Evolutionary conservation across 64 coral and sea anemone genomes (phyloP).

Genomic region (Dendrophyllia cribrosa): DNA sequence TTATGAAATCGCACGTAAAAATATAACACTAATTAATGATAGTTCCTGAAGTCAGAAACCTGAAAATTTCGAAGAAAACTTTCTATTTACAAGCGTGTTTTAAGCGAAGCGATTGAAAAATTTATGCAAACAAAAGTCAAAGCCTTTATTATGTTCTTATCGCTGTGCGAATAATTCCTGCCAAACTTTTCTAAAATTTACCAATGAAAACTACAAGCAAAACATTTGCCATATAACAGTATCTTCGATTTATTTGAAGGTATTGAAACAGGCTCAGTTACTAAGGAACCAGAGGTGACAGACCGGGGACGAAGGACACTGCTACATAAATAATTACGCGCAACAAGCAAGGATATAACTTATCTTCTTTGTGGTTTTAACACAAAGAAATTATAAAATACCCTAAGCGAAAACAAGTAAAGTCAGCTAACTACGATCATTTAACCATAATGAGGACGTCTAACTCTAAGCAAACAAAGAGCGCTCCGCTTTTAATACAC

Average conservation of each 20-base stretch:
- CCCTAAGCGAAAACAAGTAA: conserved; percentile 30
- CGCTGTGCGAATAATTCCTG: neutral
- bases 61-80: neutral
- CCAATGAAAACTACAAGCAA: neutral
- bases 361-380: conserved; percentile 34
- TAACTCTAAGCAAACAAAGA: conserved; percentile 55
- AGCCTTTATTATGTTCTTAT: neutral
- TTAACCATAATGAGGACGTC: conserved; percentile 27
- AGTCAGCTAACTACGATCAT: conserved; percentile 33
- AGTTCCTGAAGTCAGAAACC: neutral
- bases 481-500: conserved; percentile 19
- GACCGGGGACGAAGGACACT: too few relatives aligned
- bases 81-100: neutral
- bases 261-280: neutral
- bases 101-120: conserved; percentile 24
- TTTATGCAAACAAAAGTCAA: conserved; percentile 32
- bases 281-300: neutral
- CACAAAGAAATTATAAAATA: conserved; percentile 56
- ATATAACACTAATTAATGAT: neutral
- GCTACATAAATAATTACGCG: conserved; percentile 9
- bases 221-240: neutral
- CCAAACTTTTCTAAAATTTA: neutral
- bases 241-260: neutral
- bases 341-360: neutral
- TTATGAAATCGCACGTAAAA: neutral